Evolutionary conservation across 2,888 invertebrate genomes (phyloP).

Genomic region (Sipunculus nudus): DNA sequence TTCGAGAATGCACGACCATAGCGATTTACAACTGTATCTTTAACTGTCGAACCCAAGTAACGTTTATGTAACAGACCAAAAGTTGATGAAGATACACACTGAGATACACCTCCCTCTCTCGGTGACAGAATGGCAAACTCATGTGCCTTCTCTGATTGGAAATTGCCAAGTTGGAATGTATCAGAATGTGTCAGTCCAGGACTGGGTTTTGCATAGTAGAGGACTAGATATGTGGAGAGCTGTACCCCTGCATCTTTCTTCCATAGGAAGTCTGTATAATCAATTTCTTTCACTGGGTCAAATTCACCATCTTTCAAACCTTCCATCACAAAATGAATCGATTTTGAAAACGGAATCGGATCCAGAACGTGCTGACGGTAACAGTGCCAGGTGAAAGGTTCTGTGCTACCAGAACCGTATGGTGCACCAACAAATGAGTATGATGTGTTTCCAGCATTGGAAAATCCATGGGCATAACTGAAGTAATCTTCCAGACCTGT

Average conservation of each 20-base stretch:
- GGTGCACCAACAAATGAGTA: constrained; percentile 38
- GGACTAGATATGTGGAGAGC: no score
- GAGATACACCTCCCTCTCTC: no score
- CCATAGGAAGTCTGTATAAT: no score
- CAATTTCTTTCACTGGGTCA: no score
- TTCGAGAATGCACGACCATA: no score
- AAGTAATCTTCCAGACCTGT: constrained; percentile 45
- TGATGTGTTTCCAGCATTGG: constrained; percentile 39
- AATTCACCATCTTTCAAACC: constrained; percentile 21
- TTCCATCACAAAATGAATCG: constrained; percentile 37
- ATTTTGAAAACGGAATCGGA: constrained; percentile 34
- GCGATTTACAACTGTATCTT: no score
- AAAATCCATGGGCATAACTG: constrained; percentile 44
- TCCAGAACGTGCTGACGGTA: constrained; percentile 43
- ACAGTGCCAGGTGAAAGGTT: constrained; percentile 39
- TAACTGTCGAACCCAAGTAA: no score
- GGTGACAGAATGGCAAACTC: constrained; percentile 10
- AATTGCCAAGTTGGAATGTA: constrained; percentile 13
- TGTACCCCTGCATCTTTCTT: no score
- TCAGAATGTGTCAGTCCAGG: constrained; percentile 1
- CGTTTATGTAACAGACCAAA: no score
- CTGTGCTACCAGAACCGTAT: constrained; percentile 6
- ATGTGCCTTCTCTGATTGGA: constrained; percentile 17
- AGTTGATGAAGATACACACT: no score
- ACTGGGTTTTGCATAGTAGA: constrained; percentile 27